Conservation (phyloP, 2,888 invertebrate genomes). For the Morpho deidamia region DNA sequence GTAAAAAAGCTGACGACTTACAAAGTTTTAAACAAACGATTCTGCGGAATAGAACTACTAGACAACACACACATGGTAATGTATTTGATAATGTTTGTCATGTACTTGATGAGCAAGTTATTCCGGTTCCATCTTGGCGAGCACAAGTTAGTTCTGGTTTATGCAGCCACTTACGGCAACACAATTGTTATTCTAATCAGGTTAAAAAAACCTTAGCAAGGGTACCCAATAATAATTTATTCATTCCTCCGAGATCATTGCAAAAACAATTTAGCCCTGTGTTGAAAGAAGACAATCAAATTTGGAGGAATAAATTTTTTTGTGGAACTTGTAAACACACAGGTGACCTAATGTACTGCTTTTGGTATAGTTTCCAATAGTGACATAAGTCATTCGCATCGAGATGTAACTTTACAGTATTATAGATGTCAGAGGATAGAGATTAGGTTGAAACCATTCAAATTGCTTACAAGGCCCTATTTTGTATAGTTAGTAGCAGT, state of each 20-base stretch:
- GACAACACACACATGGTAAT: slow-evolving; percentile 56
- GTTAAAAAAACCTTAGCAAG: slow-evolving; percentile 31
- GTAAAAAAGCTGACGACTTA: slow-evolving; percentile 49
- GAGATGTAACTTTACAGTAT: no score
- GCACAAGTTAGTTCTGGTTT: slow-evolving; percentile 41
- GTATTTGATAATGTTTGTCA: slow-evolving; percentile 46
- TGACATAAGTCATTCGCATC: no score
- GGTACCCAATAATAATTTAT: slow-evolving; percentile 19
- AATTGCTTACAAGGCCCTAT: no score
- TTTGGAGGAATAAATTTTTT: slow-evolving; percentile 37
- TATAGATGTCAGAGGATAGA: no score
- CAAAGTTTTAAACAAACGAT: slow-evolving; percentile 60
- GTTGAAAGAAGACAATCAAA: slow-evolving; percentile 34
- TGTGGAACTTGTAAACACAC: slow-evolving; percentile 36
- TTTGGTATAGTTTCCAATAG: slow-evolving; percentile 1
- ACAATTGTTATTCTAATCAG: background rate
- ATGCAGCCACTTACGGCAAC: slow-evolving; percentile 26
- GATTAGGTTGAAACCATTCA: no score
- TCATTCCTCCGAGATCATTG: background rate
- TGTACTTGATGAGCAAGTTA: slow-evolving; percentile 57
- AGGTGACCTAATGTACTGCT: slow-evolving; percentile 22
- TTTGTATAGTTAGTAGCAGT: no score
- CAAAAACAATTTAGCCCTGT: slow-evolving; percentile 1
- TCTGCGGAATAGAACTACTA: slow-evolving; percentile 45
- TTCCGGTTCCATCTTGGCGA: slow-evolving; percentile 60